Base-by-base conservation (phyloP, 1,140 invertebrate genomes). In the Hirudo medicinalis region DNA sequence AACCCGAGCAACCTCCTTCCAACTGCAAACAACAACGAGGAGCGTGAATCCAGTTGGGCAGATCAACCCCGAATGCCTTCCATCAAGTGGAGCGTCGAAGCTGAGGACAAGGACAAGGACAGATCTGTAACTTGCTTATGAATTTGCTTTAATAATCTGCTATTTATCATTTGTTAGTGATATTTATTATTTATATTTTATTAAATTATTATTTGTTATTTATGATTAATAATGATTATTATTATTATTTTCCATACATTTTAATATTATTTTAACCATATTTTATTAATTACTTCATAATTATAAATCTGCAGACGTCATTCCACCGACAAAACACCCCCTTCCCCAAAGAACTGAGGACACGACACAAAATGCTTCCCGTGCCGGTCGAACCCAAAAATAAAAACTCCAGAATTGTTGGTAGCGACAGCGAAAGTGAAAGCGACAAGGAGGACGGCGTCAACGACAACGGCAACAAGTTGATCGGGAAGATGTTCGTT, bases 311-410 rank as follows among this genome's bases (percentile, higher is more conserved):
- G 75, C 82, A 92, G n/a, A n/a, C n/a, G 89, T 93, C 91, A 76
- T 97, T 98, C 84, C 90, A 95, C 70, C 87, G 95, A 71, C 94
- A 97, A 83, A 95, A 96, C 79, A 98, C 95, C 73, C 95, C 95
- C 73, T 96, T 99, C 87, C 96, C 96, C 11, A 91, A 85, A 74
- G 94, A 97, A 79, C 84, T 98, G 73, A 94, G 94, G 85, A 90
- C 91, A 43, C 91, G 96, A 82, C 93, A 94, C 74, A 89, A 93
- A 78, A 94, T 94, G 81, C 43, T 49, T 49, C 40, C 40, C 40
- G 40, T 40, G 4, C 40, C 40, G 15, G 11, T 13, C 43, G 11
- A 13, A 5, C 11, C 43, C 11, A 49, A 49, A 49, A 49, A 15
- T 49, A 49, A 49, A 49, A 49, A 49, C 15, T 17, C 43, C 1